phyloP scores from a whole-genome alignment of 1,140 invertebrate genomes.

The Rhagoletis zephyria region DNA sequence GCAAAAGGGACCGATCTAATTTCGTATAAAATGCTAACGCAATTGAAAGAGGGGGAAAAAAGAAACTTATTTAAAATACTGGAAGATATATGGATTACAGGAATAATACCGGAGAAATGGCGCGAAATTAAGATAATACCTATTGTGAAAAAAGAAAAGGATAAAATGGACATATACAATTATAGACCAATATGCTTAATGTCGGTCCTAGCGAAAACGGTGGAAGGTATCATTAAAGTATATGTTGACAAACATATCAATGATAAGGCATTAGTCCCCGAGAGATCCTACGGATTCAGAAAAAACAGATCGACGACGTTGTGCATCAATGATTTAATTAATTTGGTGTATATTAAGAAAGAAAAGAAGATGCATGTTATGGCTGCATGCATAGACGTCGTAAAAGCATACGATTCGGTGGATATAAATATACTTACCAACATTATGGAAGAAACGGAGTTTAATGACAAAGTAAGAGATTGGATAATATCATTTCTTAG shows the following conservation, averaged over 20 bases:
- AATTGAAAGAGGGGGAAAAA: background rate
- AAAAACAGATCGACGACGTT: background rate
- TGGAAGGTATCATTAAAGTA: conserved; percentile 1
- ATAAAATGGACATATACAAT: background rate
- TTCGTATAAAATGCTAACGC: background rate
- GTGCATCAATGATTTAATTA: background rate
- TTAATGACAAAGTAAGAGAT: background rate
- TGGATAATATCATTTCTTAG: background rate
- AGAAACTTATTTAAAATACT: background rate
- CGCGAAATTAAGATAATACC: background rate
- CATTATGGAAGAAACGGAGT: background rate
- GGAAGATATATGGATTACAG: background rate
- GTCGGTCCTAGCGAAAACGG: background rate
- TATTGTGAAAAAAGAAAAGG: background rate
- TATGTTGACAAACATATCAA: background rate
- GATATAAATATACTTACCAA: background rate
- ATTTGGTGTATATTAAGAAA: background rate
- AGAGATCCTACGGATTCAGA: background rate
- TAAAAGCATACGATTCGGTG: too few relatives aligned
- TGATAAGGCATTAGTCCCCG: background rate
- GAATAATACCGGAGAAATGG: background rate
- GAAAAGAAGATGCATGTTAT: background rate
- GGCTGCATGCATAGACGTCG: background rate
- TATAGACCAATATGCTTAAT: background rate
- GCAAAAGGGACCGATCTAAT: background rate